These are phyloP conservation scores for Carollia perspicillata DNA, from an alignment of 2,113 vertebrate genomes.

Conservation along the genomic window DNA sequence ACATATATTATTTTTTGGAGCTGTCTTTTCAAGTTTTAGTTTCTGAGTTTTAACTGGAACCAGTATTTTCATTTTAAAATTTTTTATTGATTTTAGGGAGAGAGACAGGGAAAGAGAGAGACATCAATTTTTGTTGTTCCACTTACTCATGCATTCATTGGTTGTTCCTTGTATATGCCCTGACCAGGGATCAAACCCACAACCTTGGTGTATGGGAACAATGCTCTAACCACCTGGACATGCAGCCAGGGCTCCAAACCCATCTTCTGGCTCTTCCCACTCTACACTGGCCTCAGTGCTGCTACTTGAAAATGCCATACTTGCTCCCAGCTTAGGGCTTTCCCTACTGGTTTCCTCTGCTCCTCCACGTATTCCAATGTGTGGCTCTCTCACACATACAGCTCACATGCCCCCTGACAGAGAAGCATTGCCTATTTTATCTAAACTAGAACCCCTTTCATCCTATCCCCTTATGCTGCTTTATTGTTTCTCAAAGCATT, in stretches of 20 bases:
- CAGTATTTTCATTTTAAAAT: no score
- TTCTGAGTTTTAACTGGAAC: no score
- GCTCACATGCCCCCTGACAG: not conserved
- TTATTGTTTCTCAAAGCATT: not conserved
- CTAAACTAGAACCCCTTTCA: not conserved
- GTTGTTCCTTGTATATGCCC: no score
- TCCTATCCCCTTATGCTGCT: not conserved
- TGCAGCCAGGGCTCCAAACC: not conserved
- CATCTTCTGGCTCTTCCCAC: not conserved
- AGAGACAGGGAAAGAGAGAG: no score
- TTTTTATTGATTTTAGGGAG: no score
- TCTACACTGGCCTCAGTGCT: not conserved
- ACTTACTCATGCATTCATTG: no score
- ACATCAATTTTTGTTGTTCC: no score
- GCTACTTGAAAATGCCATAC: not conserved
- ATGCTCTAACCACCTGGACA: no score
- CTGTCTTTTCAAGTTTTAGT: no score
- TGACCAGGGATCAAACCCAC: no score
- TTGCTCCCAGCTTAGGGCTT: not conserved
- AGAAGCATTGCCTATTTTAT: not conserved
- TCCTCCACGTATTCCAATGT: not conserved
- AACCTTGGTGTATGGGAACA: no score
- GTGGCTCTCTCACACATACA: not conserved
- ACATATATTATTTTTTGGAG: no score
- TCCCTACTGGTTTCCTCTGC: not conserved